Percentiles rank a stretch among this genome's conserved stretches.
phyloP scores from a whole-genome alignment of 2,797 vertebrate species.

The Microcaecilia unicolor region DNA sequence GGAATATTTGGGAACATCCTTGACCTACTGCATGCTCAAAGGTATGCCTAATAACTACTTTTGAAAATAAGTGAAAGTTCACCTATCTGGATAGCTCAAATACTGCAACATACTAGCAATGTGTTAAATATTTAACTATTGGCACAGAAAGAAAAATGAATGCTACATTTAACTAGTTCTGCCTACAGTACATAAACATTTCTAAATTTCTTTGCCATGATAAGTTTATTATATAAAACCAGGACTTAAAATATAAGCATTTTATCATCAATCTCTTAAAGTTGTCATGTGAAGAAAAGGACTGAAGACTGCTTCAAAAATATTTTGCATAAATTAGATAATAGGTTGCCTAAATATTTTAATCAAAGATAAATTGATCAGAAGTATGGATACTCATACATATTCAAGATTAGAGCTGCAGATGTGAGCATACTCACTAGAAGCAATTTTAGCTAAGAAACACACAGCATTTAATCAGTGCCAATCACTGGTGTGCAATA shows the following conservation, averaged over 20 bases:
- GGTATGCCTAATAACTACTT: neutral
- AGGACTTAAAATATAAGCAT: no score
- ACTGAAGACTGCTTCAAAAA: no score
- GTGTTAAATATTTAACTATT: conserved; percentile 17
- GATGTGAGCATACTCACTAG: conserved; percentile 8
- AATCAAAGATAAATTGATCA: conserved; percentile 11
- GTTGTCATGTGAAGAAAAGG: no score
- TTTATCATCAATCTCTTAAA: no score
- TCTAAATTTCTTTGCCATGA: conserved; percentile 12
- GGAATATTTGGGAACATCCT: conserved; percentile 1
- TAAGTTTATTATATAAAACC: conserved; percentile 8
- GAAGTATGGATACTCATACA: conserved; percentile 13
- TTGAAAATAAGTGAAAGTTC: conserved; percentile 1
- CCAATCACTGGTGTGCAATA: conserved; percentile 37
- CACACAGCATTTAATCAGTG: conserved; percentile 31
- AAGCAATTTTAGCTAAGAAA: conserved; percentile 9
- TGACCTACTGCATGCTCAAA: conserved; percentile 1
- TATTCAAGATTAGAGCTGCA: neutral
- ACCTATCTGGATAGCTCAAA: conserved; percentile 15
- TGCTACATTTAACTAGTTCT: neutral
- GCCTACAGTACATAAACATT: conserved; percentile 7
- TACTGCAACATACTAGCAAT: conserved; percentile 10
- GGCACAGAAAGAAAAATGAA: conserved; percentile 8
- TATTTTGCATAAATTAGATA: no score
- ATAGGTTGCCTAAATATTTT: no score